A percentile compares a stretch with the other conserved stretches of the same genome.
Evolutionary conservation across 53 echinoderm and acorn worm genomes (phyloP).

Genomic region (Temnopleurus reevesii): DNA sequence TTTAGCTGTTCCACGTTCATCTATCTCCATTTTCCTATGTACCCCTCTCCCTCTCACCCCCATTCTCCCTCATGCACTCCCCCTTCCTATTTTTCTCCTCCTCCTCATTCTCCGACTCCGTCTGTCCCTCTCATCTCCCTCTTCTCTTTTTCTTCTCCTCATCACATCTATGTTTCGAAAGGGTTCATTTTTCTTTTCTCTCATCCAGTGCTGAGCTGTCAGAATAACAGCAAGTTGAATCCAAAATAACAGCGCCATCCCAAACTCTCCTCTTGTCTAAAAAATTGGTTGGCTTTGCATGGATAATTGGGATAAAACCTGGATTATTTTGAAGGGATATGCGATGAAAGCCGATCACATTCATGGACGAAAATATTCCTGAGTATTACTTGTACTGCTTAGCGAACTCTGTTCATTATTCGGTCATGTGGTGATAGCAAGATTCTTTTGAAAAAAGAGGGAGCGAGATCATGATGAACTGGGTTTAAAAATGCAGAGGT

Average conservation of each 20-base stretch:
- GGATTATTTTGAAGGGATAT: background rate
- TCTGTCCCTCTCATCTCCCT: background rate
- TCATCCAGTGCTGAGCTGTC: background rate
- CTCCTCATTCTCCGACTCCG: background rate
- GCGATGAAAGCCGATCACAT: background rate
- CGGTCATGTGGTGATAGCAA: background rate
- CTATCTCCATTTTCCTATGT: background rate
- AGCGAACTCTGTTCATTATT: too few species aligned
- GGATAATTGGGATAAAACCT: background rate
- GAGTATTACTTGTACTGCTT: background rate
- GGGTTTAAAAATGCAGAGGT: too few species aligned
- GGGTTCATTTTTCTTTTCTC: slow-evolving; percentile 14
- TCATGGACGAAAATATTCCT: too few species aligned
- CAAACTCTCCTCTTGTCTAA: background rate
- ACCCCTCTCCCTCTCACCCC: background rate
- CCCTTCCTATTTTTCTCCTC: background rate
- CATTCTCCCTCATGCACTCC: background rate
- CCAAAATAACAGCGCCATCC: background rate
- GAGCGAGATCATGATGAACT: too few species aligned
- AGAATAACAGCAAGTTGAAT: background rate
- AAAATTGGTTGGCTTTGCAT: slow-evolving; percentile 10
- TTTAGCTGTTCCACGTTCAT: background rate
- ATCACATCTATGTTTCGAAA: background rate
- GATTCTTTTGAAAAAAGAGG: background rate
- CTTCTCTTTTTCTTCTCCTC: background rate